Evolutionary conservation across 92 coral and sea anemone species (phyloP).

Genomic region (Nematostella vectensis): DNA sequence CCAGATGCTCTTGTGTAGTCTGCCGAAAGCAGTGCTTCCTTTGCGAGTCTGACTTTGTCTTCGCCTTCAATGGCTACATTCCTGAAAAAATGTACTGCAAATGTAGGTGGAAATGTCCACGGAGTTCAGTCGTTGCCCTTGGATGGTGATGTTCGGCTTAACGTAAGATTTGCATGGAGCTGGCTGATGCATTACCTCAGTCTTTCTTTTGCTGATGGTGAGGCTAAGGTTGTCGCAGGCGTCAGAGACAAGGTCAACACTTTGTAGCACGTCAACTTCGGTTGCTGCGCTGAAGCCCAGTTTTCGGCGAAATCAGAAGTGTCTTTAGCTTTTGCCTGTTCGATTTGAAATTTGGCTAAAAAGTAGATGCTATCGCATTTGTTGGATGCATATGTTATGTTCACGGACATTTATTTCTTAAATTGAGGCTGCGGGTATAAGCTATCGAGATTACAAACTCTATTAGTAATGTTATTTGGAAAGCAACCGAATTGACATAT

Average conservation of each 20-base stretch:
- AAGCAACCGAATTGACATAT: too few species aligned
- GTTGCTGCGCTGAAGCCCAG: not conserved
- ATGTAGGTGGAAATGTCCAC: constrained; percentile 34
- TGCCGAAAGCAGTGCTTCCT: constrained; percentile 27
- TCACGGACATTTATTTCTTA: too few species aligned
- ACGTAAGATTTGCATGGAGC: not conserved
- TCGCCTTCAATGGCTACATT: constrained; percentile 22
- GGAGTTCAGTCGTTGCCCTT: not conserved
- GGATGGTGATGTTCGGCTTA: not conserved
- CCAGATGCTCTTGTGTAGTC: constrained; percentile 17
- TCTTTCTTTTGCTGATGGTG: not conserved
- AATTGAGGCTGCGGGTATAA: too few species aligned
- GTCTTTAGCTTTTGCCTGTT: too few species aligned
- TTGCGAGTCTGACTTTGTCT: constrained; percentile 16
- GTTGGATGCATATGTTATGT: too few species aligned
- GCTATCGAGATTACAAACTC: too few species aligned
- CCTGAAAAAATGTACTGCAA: constrained; percentile 31
- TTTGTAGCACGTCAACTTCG: not conserved
- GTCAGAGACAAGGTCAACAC: too few species aligned
- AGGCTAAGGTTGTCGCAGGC: constrained; percentile 1
- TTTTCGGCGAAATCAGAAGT: too few species aligned
- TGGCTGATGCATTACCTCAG: not conserved
- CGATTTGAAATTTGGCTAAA: too few species aligned
- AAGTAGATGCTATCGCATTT: too few species aligned
- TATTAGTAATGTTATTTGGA: too few species aligned